phyloP scores from a whole-genome alignment of 2,888 invertebrate species.

The Pediacus dermestoides region DNA sequence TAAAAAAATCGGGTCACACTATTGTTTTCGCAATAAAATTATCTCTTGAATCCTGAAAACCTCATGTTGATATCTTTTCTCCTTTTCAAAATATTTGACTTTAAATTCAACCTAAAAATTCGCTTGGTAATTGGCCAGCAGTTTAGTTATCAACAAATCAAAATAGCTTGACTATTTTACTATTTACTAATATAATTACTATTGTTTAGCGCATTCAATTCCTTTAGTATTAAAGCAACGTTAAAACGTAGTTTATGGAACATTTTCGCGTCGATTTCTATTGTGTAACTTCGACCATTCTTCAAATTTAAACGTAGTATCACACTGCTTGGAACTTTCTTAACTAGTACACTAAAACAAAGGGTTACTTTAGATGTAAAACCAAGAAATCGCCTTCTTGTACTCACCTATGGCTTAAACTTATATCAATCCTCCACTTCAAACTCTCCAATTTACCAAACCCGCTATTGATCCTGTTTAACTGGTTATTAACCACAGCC shows the following conservation, averaged over 20 bases:
- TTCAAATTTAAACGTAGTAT: slow-evolving; percentile 36
- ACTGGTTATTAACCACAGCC: slow-evolving; percentile 29
- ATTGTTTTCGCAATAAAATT: too few relatives aligned
- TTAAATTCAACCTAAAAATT: too few relatives aligned
- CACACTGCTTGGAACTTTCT: slow-evolving; percentile 36
- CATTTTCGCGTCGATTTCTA: slow-evolving; percentile 38
- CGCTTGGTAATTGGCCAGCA: too few relatives aligned
- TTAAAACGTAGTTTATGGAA: slow-evolving; percentile 44
- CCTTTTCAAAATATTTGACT: too few relatives aligned
- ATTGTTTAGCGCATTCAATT: slow-evolving; percentile 30
- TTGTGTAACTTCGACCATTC: slow-evolving; percentile 34
- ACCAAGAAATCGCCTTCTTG: slow-evolving; percentile 9
- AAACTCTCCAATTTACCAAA: slow-evolving; percentile 28
- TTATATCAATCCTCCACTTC: slow-evolving; percentile 44
- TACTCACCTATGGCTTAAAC: slow-evolving; percentile 40
- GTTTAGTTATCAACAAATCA: too few relatives aligned
- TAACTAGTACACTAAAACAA: slow-evolving; percentile 35
- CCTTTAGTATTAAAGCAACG: slow-evolving; percentile 40
- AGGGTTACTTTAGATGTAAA: slow-evolving; percentile 8
- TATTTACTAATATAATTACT: too few relatives aligned
- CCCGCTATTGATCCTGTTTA: slow-evolving; percentile 23
- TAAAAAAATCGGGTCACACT: too few relatives aligned
- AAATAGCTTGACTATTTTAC: too few relatives aligned
- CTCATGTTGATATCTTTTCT: too few relatives aligned
- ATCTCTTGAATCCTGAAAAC: too few relatives aligned